Evolutionary conservation across 2,888 invertebrate species (phyloP).

Genomic region (Argyra leucocephala): DNA sequence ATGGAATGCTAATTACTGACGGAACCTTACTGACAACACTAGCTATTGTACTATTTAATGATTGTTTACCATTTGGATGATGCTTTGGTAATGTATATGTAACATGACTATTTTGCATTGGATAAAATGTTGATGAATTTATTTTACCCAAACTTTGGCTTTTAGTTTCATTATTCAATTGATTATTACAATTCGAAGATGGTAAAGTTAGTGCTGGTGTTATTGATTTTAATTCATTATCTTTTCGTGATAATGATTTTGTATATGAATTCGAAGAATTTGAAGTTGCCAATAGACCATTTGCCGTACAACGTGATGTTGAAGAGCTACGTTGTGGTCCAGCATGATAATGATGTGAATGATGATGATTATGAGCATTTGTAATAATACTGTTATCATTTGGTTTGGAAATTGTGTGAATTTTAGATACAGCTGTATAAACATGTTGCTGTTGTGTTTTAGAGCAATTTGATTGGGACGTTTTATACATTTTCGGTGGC

Average conservation of each 20-base stretch:
- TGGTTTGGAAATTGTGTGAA: constrained; percentile 26
- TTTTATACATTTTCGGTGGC: constrained; percentile 44
- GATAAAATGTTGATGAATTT: constrained; percentile 42
- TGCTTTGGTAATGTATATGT: constrained; percentile 43
- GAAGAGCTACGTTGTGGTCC: constrained; percentile 18
- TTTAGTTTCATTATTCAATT: constrained; percentile 18
- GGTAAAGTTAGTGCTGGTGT: constrained; percentile 38
- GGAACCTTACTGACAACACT: constrained; percentile 43
- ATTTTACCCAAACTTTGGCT: constrained; percentile 34
- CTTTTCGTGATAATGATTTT: constrained; percentile 29
- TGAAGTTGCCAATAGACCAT: constrained; percentile 1
- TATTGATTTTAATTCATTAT: constrained; percentile 27
- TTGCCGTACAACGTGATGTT: constrained; percentile 14
- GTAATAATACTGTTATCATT: constrained; percentile 23
- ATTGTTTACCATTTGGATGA: constrained; percentile 37
- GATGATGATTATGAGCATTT: constrained; percentile 19
- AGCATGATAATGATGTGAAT: constrained; percentile 17
- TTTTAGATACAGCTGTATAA: constrained; percentile 23
- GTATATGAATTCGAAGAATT: constrained; percentile 23
- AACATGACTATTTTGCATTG: constrained; percentile 39
- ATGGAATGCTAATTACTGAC: constrained; percentile 41
- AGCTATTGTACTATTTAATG: constrained; percentile 40
- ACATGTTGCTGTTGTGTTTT: constrained; percentile 13
- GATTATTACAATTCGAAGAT: constrained; percentile 20
- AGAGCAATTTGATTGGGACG: constrained; percentile 18